Evolutionary conservation across 2,113 vertebrate genomes (phyloP), one percentile per base, ranked within the genome.

Genomic region (Thamnophis sirtalis): DNA sequence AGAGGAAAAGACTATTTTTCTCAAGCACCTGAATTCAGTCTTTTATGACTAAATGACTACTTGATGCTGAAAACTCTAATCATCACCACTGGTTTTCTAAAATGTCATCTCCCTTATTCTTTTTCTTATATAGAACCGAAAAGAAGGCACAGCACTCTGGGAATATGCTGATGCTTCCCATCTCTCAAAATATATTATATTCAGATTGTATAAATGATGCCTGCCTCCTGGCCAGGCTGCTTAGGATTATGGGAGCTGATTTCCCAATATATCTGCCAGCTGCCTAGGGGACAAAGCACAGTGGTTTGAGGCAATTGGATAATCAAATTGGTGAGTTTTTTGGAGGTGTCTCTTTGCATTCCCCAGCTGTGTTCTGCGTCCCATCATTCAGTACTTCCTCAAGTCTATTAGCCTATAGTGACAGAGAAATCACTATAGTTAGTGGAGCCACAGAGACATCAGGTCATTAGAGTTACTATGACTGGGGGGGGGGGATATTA

Each of bases 81-180:
- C 94, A 97, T 97, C 96, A 95, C 95, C 95, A 96, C 95, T 97
- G 97, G 95, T 95, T 95, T 96, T 96, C 95, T 97, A 96, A 97
- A 97, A 97, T 96, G 96, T 85, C 96, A 94, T 92, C 96, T 96
- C 94, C 91, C 93, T 89, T 54, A 54, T 54, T 54, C 53, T 86
- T 93, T 43, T 95, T 96, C 93, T 87, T 5, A 38, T 93, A 96
- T 94, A 95, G 95, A 97, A 96, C 93, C 91, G 92, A 96, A 96
- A 95, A 86, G 87, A 51, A 89, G 95, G 87, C 91, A 89, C 26
- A 91, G 89, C 87, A 90, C 88, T 89, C 92, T 95, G 3, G 0
- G 95, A 93, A 94, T 10, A 33, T 92, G 89, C 84, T 91, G 90
- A 90, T 1, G 86, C 43, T 56, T 93, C 89, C 38, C 51, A 49